Percentiles rank a stretch among this genome's conserved stretches.
These are phyloP conservation scores for Burhinus bistriatus DNA, from an alignment of 2,113 vertebrate genomes.

Conservation along the genomic window DNA sequence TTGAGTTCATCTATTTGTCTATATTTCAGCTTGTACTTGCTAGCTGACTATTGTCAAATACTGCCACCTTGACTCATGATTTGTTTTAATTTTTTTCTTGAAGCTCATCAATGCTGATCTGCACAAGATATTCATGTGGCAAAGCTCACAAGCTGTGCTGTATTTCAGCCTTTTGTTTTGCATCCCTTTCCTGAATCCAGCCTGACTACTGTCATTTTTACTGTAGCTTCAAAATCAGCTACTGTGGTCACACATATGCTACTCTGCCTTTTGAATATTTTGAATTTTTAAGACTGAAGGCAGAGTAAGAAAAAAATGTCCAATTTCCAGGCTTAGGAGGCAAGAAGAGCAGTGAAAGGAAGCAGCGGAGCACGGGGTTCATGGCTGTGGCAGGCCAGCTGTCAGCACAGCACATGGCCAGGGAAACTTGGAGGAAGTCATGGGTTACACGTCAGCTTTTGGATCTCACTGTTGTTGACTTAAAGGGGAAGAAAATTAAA, in stretches of 20 bases:
- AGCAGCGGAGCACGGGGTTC: accelerated
- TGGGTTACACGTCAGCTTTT: neutral
- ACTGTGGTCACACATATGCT: neutral
- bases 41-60: neutral
- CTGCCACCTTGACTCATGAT: neutral
- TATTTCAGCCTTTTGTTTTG: neutral
- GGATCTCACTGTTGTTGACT: neutral
- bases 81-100: neutral
- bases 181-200: neutral
- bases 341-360: neutral
- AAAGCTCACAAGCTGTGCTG: accelerated
- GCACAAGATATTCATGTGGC: neutral
- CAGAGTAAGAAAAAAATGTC: neutral
- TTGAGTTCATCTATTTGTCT: neutral
- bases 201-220: neutral
- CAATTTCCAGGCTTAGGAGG: neutral
- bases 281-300: neutral
- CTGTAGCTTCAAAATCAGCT: neutral
- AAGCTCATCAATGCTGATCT: neutral
- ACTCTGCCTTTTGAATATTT: neutral
- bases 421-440: neutral
- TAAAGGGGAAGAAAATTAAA: slow-evolving; percentile 27
- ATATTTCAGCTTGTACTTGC: neutral
- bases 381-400: neutral
- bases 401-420: neutral